Evolutionary conservation across 2,888 invertebrate species (phyloP), one percentile per base, ranked within the genome.

Genomic region (Trichacis sp.): DNA sequence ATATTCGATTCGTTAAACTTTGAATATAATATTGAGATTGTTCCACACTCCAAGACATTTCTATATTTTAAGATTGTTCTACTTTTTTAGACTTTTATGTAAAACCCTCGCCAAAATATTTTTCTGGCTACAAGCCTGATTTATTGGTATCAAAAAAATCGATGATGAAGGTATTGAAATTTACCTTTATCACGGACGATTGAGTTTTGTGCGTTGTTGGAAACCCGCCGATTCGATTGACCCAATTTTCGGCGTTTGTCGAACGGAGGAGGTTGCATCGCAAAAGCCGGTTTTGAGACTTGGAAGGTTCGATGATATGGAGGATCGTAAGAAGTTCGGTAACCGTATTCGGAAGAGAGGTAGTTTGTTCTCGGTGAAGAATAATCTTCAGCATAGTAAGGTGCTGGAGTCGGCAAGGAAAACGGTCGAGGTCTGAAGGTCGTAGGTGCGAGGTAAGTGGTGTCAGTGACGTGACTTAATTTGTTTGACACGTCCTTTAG

Each of bases 401-500:
- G 33, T 12, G 68, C 50, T 11, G 73, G 68, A 11, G 73, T 70
- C 17, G 74, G 65, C 3, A 73, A 50, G 38, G 72, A 58, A n/a
- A 72, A 68, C 1, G 76, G 73, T 24, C 72, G 67, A 40, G 40
- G 71, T 30, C 70, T 51, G 18, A 69, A 42, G 3, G 71, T 73
- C 60, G 74, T 68, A 57, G 73, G 68, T 19, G 59, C 50, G 70
- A 71, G 49, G 69, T 71, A 58, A 63, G 62, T 54, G 61, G 54
- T 45, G 20, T 33, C n/a, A n/a, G n/a, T n/a, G n/a, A n/a, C n/a
- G n/a, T n/a, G n/a, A n/a, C n/a, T n/a, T n/a, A n/a, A n/a, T n/a
- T n/a, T 84, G 53, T 77, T 77, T 19, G 79, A 59, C 12, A 77
- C 70, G 51, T 79, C 78, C 58, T 75, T 77, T 38, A 75, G 36